Conservation (phyloP, 2,113 vertebrate species). For the Sylvietta virens region DNA sequence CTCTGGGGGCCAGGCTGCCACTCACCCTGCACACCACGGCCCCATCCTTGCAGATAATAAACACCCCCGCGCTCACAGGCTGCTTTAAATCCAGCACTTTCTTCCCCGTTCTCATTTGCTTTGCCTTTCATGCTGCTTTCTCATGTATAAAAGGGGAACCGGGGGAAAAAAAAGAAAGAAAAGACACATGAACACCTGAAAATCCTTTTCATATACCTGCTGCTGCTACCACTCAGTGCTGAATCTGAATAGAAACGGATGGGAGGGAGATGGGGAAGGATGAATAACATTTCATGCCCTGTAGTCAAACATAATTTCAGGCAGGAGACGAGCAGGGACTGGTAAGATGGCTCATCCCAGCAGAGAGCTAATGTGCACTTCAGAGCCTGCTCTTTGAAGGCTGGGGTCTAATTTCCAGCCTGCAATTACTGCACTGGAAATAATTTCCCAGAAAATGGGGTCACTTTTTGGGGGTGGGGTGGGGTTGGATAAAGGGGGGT, state of each 20-base stretch:
- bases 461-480: not conserved
- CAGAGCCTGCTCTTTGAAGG: conserved; percentile 59
- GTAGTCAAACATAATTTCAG: conserved; percentile 45
- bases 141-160: conserved; percentile 6
- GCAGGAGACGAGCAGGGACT: conserved; percentile 22
- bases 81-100: not conserved
- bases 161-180: not conserved
- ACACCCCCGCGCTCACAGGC: not conserved
- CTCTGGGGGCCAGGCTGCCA: not conserved
- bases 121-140: conserved; percentile 61
- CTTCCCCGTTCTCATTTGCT: conserved; percentile 49
- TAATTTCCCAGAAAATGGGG: conserved; percentile 12
- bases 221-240: not conserved
- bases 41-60: not conserved
- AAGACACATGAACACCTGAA: conserved; percentile 29
- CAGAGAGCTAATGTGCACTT: conserved; percentile 41
- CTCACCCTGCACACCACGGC: not conserved
- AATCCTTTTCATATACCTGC: conserved; percentile 29
- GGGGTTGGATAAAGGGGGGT: not conserved
- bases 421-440: conserved; percentile 48
- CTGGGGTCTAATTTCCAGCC: conserved; percentile 52
- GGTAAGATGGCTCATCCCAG: not conserved
- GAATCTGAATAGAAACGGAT: conserved; percentile 26
- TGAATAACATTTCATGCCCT: conserved; percentile 46
- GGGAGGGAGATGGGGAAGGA: conserved; percentile 38